A percentile compares a stretch with the other conserved stretches of the same genome.
phyloP scores from a whole-genome alignment of 1,140 invertebrate species.

The Acromyrmex heyeri region DNA sequence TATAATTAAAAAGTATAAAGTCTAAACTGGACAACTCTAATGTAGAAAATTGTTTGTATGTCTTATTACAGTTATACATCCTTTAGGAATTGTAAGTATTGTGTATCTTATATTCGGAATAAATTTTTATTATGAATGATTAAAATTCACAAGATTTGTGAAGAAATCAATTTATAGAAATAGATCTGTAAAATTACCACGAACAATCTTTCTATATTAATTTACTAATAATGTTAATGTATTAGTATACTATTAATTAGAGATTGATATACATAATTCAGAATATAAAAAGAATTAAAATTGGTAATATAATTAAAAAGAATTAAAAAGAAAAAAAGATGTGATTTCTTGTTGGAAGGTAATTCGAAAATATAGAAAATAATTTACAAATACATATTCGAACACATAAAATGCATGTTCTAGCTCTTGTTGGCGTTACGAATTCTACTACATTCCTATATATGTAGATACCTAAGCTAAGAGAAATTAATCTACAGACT shows the following conservation, averaged over 20 bases:
- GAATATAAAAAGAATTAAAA: neutral
- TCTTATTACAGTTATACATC: too few relatives aligned
- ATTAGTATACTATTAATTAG: neutral
- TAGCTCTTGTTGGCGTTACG: neutral
- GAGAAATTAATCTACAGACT: conserved; percentile 10
- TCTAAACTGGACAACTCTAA: neutral
- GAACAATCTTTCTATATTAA: neutral
- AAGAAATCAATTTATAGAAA: neutral
- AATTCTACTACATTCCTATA: neutral
- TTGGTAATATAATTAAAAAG: neutral
- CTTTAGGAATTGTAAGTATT: too few relatives aligned
- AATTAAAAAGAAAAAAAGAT: neutral
- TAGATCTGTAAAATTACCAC: neutral
- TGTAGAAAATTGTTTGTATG: neutral
- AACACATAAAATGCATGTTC: too few relatives aligned
- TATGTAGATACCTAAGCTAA: neutral
- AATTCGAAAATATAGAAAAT: neutral
- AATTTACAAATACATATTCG: too few relatives aligned
- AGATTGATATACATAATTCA: neutral
- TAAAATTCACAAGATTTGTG: neutral
- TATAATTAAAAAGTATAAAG: neutral
- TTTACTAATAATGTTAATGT: neutral
- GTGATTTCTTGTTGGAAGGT: neutral
- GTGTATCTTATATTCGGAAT: too few relatives aligned
- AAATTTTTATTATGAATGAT: neutral